Evolutionary conservation across 92 coral and sea anemone genomes (phyloP).

Genomic region (Zoanthus sansibaricus): DNA sequence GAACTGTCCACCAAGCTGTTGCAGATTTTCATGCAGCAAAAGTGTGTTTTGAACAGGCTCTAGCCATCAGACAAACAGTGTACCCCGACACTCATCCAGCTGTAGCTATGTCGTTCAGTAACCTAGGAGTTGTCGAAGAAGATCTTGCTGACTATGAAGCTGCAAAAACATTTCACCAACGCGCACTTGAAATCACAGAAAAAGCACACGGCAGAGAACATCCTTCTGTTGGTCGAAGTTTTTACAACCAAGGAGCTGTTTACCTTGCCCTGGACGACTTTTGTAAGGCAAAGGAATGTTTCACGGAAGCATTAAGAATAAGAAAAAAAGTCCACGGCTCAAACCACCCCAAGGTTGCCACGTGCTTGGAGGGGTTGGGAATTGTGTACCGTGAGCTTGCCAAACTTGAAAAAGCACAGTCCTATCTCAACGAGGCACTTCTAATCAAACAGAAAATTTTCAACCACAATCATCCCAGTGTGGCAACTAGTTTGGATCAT

Average conservation of each 20-base stretch:
- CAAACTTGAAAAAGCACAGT: conserved; percentile 33
- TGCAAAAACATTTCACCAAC: conserved; percentile 32
- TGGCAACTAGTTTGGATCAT: conserved; percentile 32
- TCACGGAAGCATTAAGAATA: conserved; percentile 21
- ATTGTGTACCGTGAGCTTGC: conserved; percentile 47
- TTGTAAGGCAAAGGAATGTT: conserved; percentile 25
- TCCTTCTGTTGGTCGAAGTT: conserved; percentile 41
- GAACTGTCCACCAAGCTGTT: conserved; percentile 48
- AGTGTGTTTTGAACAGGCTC: conserved; percentile 38
- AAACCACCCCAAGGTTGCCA: conserved; percentile 35
- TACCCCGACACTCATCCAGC: conserved; percentile 31
- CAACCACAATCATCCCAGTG: conserved; percentile 26
- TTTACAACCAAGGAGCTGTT: conserved; percentile 46
- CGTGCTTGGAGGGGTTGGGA: conserved; percentile 38
- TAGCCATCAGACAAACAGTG: conserved; percentile 28
- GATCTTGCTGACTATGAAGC: conserved; percentile 40
- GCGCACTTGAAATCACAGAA: conserved; percentile 34
- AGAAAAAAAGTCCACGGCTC: conserved; percentile 24
- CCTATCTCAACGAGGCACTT: conserved; percentile 39
- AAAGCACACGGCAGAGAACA: conserved; percentile 17
- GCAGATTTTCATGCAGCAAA: conserved; percentile 40
- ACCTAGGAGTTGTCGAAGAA: conserved; percentile 40
- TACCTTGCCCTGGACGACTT: conserved; percentile 40
- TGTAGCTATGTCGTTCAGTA: conserved; percentile 49
- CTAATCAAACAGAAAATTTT: conserved; percentile 24